These are phyloP conservation scores for Tortrix viridana DNA, from an alignment of 2,888 invertebrate species.

Conservation along the genomic window DNA sequence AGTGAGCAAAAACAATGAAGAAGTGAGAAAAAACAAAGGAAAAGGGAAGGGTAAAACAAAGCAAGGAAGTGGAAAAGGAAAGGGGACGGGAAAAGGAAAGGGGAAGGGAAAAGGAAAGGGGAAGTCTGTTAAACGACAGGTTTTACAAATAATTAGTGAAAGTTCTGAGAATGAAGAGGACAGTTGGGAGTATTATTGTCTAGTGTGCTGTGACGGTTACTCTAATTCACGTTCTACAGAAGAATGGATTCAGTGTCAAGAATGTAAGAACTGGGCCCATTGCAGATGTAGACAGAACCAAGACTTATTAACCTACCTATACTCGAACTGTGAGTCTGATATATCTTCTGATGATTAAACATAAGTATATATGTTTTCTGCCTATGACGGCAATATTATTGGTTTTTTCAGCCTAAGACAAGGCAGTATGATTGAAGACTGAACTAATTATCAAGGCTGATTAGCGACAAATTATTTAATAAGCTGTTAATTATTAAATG, in stretches of 20 bases:
- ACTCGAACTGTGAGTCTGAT: conserved; percentile 29
- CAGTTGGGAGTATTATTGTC: conserved; percentile 27
- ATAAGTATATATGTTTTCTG: conserved; percentile 11
- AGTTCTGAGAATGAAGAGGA: conserved; percentile 36
- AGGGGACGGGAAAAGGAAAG: conserved; percentile 12
- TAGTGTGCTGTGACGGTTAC: conserved; percentile 35
- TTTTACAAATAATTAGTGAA: conserved; percentile 29
- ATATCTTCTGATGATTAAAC: conserved; percentile 29
- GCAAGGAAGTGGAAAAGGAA: conserved; percentile 12
- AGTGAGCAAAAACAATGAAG: conserved; percentile 10
- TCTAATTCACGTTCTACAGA: conserved; percentile 32
- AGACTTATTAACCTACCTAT: conserved; percentile 28
- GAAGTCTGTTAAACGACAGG: conserved; percentile 22
- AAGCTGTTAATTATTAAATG: conserved; percentile 9
- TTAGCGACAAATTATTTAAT: conserved; percentile 8
- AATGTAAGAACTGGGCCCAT: conserved; percentile 37
- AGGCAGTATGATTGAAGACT: conserved; percentile 8
- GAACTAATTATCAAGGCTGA: conserved; percentile 14
- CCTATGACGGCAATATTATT: conserved; percentile 2
- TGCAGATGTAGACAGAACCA: conserved; percentile 28
- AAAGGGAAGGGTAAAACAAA: conserved; percentile 28
- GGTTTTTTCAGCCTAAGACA: not conserved
- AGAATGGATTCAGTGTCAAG: conserved; percentile 30
- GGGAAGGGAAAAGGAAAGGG: too few species aligned
- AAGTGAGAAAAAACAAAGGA: conserved; percentile 9